These are phyloP conservation scores for Drosophila meridionalis DNA, from an alignment of 2,888 invertebrate species.

Conservation along the genomic window DNA sequence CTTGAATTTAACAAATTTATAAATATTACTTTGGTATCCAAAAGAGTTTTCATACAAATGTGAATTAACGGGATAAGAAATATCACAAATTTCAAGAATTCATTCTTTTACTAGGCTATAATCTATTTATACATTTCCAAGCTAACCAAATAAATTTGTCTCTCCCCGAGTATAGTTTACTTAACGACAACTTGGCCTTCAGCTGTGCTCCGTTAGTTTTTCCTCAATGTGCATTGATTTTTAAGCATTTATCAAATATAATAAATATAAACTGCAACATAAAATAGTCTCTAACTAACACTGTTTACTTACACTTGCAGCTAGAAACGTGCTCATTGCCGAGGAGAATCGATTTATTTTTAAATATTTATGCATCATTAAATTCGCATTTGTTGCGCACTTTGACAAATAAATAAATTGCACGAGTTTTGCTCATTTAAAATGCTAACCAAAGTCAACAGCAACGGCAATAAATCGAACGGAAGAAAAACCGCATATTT, in stretches of 20 bases:
- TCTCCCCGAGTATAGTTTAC: background rate
- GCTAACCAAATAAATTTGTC: background rate
- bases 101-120: background rate
- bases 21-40: no score
- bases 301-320: background rate
- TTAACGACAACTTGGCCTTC: background rate
- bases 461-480: background rate
- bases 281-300: background rate
- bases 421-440: background rate
- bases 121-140: background rate
- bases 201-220: background rate
- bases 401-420: background rate
- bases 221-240: background rate
- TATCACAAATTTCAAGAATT: background rate
- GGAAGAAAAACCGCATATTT: background rate
- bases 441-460: background rate
- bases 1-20: no score
- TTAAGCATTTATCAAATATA: background rate
- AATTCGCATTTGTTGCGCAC: background rate
- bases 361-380: background rate
- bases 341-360: background rate
- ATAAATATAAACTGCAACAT: background rate
- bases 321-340: background rate
- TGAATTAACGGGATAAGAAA: no score
- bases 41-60: no score